Percentiles rank a stretch among this genome's conserved stretches.
Conservation (phyloP, 2,888 invertebrate species). For the Tiphia femorata region DNA sequence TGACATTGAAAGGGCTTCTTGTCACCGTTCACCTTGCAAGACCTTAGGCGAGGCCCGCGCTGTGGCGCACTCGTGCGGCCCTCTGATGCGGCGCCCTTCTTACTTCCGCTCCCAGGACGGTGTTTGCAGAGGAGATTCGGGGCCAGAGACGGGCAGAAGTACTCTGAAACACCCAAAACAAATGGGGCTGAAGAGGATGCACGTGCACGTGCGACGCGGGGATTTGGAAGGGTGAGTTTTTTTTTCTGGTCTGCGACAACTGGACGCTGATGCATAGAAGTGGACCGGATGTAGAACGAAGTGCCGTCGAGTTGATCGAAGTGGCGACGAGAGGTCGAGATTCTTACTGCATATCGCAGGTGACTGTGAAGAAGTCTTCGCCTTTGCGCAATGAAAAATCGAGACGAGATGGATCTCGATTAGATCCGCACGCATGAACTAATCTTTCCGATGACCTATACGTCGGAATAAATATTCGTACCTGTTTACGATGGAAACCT, state of each 20-base stretch:
- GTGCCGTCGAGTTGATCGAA: too few relatives aligned
- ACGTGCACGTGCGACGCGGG: not conserved
- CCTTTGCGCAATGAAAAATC: too few relatives aligned
- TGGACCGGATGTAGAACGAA: too few relatives aligned
- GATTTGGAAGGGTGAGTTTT: slow-evolving; percentile 5
- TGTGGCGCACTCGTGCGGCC: slow-evolving; percentile 2
- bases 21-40: slow-evolving; percentile 31
- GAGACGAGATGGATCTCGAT: too few relatives aligned
- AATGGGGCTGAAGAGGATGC: slow-evolving; percentile 33
- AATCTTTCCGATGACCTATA: too few relatives aligned
- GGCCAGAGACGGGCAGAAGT: slow-evolving; percentile 27
- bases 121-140: slow-evolving; percentile 33
- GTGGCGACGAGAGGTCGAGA: too few relatives aligned
- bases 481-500: too few relatives aligned
- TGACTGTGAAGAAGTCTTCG: too few relatives aligned
- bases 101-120: slow-evolving; percentile 26
- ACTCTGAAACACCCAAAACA: slow-evolving; percentile 45
- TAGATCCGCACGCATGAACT: too few relatives aligned
- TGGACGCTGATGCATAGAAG: not conserved
- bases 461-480: too few relatives aligned
- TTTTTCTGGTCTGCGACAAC: not conserved
- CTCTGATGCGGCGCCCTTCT: slow-evolving; percentile 10
- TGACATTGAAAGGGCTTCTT: slow-evolving; percentile 53
- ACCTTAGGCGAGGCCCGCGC: slow-evolving; percentile 23
- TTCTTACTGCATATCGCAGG: too few relatives aligned